A percentile compares a stretch with the other conserved stretches of the same genome.
These are phyloP conservation scores for Lepidurus arcticus DNA, from an alignment of 1,140 invertebrate genomes.

Conservation along the genomic window DNA sequence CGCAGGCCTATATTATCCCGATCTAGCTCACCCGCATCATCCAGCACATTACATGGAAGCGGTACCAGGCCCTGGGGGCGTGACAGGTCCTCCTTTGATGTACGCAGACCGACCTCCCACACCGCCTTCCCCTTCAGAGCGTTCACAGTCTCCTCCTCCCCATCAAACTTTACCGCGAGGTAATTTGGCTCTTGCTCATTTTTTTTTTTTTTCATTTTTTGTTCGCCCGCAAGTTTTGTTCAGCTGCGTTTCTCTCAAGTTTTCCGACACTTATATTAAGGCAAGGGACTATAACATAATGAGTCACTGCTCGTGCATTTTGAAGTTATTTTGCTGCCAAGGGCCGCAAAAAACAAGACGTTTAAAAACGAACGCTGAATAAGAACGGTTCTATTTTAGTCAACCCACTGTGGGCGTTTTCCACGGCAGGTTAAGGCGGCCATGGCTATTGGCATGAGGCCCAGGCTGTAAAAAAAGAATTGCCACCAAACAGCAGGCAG, in stretches of 20 bases:
- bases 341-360: background rate
- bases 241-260: background rate
- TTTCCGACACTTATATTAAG: background rate
- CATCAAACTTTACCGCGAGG: conserved; percentile 44
- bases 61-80: background rate
- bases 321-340: background rate
- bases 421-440: background rate
- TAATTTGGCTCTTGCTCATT: conserved; percentile 23
- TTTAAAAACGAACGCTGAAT: background rate
- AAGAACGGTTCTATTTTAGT: background rate
- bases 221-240: background rate
- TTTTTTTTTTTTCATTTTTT: background rate
- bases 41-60: conserved; percentile 44
- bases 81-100: conserved; percentile 27
- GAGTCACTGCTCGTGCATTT: background rate
- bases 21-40: conserved; percentile 40
- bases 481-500: background rate
- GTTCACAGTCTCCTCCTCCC: conserved; percentile 55
- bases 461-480: conserved; percentile 15
- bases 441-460: background rate
- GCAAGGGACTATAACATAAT: background rate
- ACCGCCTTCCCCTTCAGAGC: conserved; percentile 54
- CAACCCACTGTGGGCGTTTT: background rate
- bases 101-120: conserved; percentile 51
- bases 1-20: conserved; percentile 40